Evolutionary conservation across 1,140 invertebrate species (phyloP).

Genomic region (Pachyrhynchus sulphureomaculatus): DNA sequence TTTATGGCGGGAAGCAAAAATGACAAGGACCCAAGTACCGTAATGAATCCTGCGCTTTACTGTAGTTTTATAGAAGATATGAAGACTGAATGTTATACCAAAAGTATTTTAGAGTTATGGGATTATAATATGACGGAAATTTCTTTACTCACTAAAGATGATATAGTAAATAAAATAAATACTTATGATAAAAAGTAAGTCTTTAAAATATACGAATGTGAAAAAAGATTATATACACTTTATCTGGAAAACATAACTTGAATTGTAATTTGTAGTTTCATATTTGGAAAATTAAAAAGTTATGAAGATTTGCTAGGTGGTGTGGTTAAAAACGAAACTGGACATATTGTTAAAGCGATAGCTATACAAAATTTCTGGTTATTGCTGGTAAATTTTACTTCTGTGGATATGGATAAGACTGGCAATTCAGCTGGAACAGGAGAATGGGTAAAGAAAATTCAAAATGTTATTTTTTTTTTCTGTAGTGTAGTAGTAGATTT

Average conservation of each 20-base stretch:
- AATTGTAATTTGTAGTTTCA: too few species aligned
- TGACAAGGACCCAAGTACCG: slow-evolving; percentile 34
- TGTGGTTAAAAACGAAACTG: slow-evolving; percentile 58
- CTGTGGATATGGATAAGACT: slow-evolving; percentile 62
- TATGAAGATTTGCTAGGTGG: slow-evolving; percentile 66
- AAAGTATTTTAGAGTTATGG: slow-evolving; percentile 73
- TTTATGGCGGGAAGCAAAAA: slow-evolving; percentile 26
- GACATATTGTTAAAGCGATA: slow-evolving; percentile 64
- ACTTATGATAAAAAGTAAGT: slow-evolving; percentile 53
- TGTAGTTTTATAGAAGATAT: slow-evolving; percentile 42
- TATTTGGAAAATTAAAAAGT: slow-evolving; percentile 65
- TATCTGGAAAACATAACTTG: too few species aligned
- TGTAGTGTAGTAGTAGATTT: not conserved
- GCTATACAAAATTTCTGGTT: slow-evolving; percentile 65
- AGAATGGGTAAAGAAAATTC: slow-evolving; percentile 66
- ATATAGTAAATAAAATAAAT: slow-evolving; percentile 66
- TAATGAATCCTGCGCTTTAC: slow-evolving; percentile 35
- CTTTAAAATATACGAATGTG: too few species aligned
- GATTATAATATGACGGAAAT: slow-evolving; percentile 60
- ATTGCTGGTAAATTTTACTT: slow-evolving; percentile 66
- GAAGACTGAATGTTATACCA: slow-evolving; percentile 59
- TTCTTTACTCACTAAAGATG: slow-evolving; percentile 57
- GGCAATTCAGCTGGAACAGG: slow-evolving; percentile 72
- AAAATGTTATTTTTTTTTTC: not conserved
- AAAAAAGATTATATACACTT: too few species aligned